Percentiles rank a stretch among this genome's conserved stretches.
These are phyloP conservation scores for Sarcophaga subvicina DNA, from an alignment of 2,888 invertebrate genomes.

Conservation along the genomic window DNA sequence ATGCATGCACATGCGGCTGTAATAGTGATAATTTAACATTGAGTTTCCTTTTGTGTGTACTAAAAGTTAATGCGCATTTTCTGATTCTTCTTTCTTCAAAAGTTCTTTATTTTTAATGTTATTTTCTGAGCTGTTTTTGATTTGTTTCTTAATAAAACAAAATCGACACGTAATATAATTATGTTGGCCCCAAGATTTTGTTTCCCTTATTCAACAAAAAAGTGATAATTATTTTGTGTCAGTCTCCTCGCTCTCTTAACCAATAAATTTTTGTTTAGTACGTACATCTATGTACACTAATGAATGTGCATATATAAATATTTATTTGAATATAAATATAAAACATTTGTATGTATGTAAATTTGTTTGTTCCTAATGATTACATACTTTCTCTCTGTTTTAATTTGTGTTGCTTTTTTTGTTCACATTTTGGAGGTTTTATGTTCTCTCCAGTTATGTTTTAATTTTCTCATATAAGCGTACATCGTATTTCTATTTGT, in stretches of 20 bases:
- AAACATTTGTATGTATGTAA: conserved; percentile 9
- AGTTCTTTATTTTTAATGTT: conserved; percentile 29
- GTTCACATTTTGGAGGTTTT: too few species aligned
- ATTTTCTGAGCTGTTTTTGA: conserved; percentile 20
- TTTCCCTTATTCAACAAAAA: conserved; percentile 39
- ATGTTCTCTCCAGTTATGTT: too few species aligned
- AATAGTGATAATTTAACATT: conserved; percentile 59
- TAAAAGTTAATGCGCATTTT: conserved; percentile 68
- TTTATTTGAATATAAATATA: conserved; percentile 6
- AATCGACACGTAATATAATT: conserved; percentile 43
- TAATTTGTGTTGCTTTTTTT: too few species aligned
- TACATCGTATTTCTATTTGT: too few species aligned
- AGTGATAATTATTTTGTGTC: conserved; percentile 25
- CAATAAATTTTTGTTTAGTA: background rate
- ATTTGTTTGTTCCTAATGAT: too few species aligned
- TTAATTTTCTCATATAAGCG: too few species aligned
- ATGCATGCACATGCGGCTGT: background rate
- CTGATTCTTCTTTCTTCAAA: conserved; percentile 45
- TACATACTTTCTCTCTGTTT: too few species aligned
- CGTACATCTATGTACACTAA: background rate
- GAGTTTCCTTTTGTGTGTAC: conserved; percentile 14
- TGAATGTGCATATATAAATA: background rate
- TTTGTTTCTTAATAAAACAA: conserved; percentile 9
- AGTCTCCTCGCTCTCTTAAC: background rate
- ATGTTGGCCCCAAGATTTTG: background rate